Evolutionary conservation across 2,888 invertebrate genomes (phyloP), one percentile per base, ranked within the genome.

Genomic region (Tupiocoris notatus): DNA sequence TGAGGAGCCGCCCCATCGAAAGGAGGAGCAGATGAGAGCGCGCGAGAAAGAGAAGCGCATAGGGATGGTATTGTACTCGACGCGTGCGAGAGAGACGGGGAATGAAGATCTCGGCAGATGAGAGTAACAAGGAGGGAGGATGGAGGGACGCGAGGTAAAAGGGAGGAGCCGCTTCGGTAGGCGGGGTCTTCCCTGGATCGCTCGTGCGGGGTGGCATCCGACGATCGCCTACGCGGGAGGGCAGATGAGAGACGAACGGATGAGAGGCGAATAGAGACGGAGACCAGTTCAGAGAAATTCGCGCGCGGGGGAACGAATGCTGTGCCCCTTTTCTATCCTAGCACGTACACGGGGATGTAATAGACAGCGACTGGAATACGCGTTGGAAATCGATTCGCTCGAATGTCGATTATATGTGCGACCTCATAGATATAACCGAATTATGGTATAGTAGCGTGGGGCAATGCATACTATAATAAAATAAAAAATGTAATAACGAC

Each of bases 121-220:
- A n/a, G 66, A 57, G 22, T 7, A 21, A n/a, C 16, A 17, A 57
- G 22, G 56, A 62, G 39, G 20, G 39, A 62, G 21, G n/a, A 63
- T 9, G 63, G 22, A 39, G 61, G 57, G 70, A 25, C 23, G 25
- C 73, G 73, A 73, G 73, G 62, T 73, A 70, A 70, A 58, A 70
- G 70, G 70, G 70, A 70, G 70, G 70, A 70, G 70, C n/a, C n/a
- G n/a, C 70, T 61, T 39, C 12, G 59, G 70, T 70, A 70, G 70
- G 70, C 70, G 70, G 70, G 70, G 70, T 70, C 70, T 70, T 70
- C 70, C 61, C 16, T 16, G 23, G 24, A 23, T 22, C 9, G 56
- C n/a, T 57, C 24, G 59, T n/a, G 24, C 23, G 70, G 58, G 70
- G 23, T 17, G 20, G 20, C 59, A 39, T 56, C 39, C 17, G 58